Evolutionary conservation across 2,797 vertebrate species (phyloP).

Genomic region (Sebastolobus altivelis): DNA sequence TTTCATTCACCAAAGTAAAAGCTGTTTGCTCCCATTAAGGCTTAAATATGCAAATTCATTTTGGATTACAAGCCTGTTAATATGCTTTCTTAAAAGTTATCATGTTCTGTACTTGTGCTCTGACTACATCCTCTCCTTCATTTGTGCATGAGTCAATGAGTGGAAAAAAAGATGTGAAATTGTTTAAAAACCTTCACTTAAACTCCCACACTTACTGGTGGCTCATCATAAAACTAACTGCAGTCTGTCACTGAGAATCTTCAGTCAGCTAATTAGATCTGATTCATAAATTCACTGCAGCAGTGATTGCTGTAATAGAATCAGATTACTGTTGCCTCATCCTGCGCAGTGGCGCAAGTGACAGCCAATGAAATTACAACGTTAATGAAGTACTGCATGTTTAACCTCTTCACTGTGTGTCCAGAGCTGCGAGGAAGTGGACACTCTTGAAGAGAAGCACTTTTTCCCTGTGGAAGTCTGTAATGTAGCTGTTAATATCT

Average conservation of each 20-base stretch:
- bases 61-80: neutral
- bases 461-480: neutral
- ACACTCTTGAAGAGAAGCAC: neutral
- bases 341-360: slow-evolving; percentile 34
- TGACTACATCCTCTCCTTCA: slow-evolving; percentile 3
- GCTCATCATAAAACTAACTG: slow-evolving; percentile 14
- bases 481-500: neutral
- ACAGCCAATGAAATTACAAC: slow-evolving; percentile 50
- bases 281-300: slow-evolving; percentile 47
- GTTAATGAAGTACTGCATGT: slow-evolving; percentile 40
- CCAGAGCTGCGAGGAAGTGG: slow-evolving; percentile 1
- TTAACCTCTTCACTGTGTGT: slow-evolving; percentile 13
- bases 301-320: slow-evolving; percentile 39
- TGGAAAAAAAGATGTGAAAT: neutral
- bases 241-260: slow-evolving; percentile 24
- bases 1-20: neutral
- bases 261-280: slow-evolving; percentile 43
- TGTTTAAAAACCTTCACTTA: slow-evolving; percentile 25
- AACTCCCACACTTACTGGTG: slow-evolving; percentile 7
- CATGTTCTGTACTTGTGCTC: neutral
- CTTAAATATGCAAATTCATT: neutral
- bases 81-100: neutral
- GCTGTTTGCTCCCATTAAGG: neutral
- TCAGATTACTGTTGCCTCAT: slow-evolving; percentile 49
- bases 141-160: slow-evolving; percentile 17